A percentile compares a stretch with the other conserved stretches of the same genome.
These are phyloP conservation scores for Porites lutea DNA, from an alignment of 64 coral and sea anemone genomes.

Conservation along the genomic window DNA sequence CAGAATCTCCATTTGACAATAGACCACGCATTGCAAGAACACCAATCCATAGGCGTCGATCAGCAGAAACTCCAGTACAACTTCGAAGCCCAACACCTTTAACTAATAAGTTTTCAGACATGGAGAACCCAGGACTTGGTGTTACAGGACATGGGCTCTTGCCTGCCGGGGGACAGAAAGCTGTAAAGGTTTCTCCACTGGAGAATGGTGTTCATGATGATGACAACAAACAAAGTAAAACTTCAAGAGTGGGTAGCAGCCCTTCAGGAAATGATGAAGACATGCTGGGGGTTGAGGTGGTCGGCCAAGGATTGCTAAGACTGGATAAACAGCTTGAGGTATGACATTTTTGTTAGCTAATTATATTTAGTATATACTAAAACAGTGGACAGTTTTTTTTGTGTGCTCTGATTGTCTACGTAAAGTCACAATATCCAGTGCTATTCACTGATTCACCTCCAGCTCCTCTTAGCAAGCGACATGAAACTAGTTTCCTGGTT, in stretches of 20 bases:
- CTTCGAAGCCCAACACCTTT: slow-evolving; percentile 19
- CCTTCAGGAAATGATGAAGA: slow-evolving; percentile 28
- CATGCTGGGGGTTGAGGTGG: slow-evolving; percentile 64
- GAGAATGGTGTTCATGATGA: slow-evolving; percentile 40
- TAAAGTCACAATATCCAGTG: too few relatives aligned
- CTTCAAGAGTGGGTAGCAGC: slow-evolving; percentile 78
- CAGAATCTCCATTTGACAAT: slow-evolving; percentile 85
- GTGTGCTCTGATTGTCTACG: too few relatives aligned
- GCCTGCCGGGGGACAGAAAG: neutral
- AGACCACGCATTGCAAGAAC: slow-evolving; percentile 95
- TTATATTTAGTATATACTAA: too few relatives aligned
- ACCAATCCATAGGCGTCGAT: slow-evolving; percentile 63
- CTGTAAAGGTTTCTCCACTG: neutral
- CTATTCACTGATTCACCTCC: too few relatives aligned
- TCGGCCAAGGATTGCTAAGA: slow-evolving; percentile 75
- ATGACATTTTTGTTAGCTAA: too few relatives aligned
- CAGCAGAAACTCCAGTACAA: slow-evolving; percentile 38
- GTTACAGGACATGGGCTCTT: slow-evolving; percentile 78
- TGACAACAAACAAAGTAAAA: slow-evolving; percentile 27
- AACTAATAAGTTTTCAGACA: slow-evolving; percentile 43
- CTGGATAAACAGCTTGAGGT: slow-evolving; percentile 5
- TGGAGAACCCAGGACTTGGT: slow-evolving; percentile 50
- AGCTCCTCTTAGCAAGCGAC: too few relatives aligned
- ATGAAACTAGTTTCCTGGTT: too few relatives aligned
- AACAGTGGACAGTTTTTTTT: too few relatives aligned